Percentiles rank a stretch among this genome's conserved stretches.
These are phyloP conservation scores for Magallana angulata DNA, from an alignment of 1,140 invertebrate genomes.

Conservation along the genomic window DNA sequence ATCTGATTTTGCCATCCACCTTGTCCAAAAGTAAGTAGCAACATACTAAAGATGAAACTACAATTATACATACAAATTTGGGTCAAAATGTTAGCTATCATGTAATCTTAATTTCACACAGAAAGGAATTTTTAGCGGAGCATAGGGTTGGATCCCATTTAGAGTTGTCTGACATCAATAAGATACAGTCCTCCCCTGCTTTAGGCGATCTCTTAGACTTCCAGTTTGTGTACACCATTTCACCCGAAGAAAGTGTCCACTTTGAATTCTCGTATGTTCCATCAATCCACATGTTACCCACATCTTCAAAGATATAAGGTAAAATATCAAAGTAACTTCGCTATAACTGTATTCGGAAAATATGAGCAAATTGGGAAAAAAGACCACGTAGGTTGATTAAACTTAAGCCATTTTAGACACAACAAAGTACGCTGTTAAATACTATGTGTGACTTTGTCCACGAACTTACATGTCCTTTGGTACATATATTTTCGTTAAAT, in stretches of 20 bases:
- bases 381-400: no score
- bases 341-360: no score
- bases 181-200: neutral
- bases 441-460: no score
- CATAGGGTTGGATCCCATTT: neutral
- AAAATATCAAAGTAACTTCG: neutral
- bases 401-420: no score
- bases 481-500: no score
- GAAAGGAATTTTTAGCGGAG: neutral
- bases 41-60: no score
- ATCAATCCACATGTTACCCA: neutral
- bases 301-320: neutral
- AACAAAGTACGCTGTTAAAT: no score
- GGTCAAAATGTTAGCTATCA: neutral
- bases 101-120: conserved; percentile 4
- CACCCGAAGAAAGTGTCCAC: neutral
- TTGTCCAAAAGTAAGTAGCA: no score
- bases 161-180: neutral
- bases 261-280: neutral
- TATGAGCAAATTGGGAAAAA: no score
- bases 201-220: neutral
- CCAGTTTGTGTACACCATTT: neutral
- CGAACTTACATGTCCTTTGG: no score
- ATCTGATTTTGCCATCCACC: no score
- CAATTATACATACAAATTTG: no score